phyloP scores from a whole-genome alignment of 2,888 invertebrate species.

The Macroteleia sp. region DNA sequence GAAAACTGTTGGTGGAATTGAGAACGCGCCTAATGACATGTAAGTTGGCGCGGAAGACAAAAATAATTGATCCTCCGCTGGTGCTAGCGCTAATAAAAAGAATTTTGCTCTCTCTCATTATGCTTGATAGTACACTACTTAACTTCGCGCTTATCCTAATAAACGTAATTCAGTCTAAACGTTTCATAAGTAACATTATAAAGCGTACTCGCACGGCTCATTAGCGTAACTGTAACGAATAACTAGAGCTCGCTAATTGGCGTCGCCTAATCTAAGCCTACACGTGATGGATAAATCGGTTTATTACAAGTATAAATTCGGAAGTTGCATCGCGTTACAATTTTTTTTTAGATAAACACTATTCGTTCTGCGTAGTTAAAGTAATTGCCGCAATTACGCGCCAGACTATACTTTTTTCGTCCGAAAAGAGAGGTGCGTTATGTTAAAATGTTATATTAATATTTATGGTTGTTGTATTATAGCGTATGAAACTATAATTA shows the following conservation, averaged over 20 bases:
- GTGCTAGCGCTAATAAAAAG: constrained; percentile 29
- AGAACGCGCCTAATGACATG: constrained; percentile 4
- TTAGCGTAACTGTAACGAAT: constrained; percentile 55
- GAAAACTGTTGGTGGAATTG: constrained; percentile 20
- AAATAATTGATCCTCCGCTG: constrained; percentile 37
- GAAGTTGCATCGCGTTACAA: constrained; percentile 14
- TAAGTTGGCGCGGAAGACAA: constrained; percentile 16
- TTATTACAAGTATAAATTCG: constrained; percentile 50
- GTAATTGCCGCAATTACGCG: constrained; percentile 43
- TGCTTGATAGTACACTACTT: constrained; percentile 22
- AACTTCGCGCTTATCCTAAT: constrained; percentile 44
- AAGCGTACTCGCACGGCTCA: constrained; percentile 24
- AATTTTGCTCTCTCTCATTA: constrained; percentile 13
- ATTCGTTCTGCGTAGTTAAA: constrained; percentile 30
- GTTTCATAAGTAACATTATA: constrained; percentile 48
- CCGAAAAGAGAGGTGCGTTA: constrained; percentile 31
- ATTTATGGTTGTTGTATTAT: constrained; percentile 56
- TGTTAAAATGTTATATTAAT: constrained; percentile 56
- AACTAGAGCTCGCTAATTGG: constrained; percentile 40
- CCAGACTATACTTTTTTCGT: constrained; percentile 16
- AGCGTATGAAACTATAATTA: constrained; percentile 58
- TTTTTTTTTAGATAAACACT: constrained; percentile 8
- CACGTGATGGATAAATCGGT: constrained; percentile 23
- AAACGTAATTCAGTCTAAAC: constrained; percentile 45
- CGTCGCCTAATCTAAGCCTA: constrained; percentile 25